Conservation (phyloP, 2,797 vertebrate genomes). For the Sebastes iracundus region DNA sequence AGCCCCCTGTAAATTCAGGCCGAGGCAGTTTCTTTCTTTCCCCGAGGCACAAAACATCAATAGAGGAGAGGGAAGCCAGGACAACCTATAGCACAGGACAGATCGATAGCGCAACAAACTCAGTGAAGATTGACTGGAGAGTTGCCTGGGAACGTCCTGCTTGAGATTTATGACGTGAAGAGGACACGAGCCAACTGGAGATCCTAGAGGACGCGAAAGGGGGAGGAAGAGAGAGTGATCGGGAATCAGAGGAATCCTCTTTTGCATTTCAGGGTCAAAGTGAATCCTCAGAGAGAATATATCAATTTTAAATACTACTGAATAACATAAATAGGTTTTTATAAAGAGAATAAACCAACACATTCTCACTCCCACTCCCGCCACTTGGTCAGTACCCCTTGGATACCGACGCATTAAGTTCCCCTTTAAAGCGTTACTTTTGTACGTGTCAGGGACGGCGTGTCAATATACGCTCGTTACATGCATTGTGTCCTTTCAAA, state of each 20-base stretch:
- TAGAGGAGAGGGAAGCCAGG: slow-evolving; percentile 62
- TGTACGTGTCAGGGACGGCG: no score
- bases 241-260: slow-evolving; percentile 3
- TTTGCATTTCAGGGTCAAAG: slow-evolving; percentile 13
- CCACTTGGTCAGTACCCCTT: no score
- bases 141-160: slow-evolving; percentile 66
- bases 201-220: slow-evolving; percentile 34
- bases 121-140: slow-evolving; percentile 79
- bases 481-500: no score
- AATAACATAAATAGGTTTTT: not conserved
- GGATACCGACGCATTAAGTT: no score
- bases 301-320: not conserved
- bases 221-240: slow-evolving; percentile 9
- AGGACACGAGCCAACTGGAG: slow-evolving; percentile 38
- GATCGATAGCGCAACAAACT: slow-evolving; percentile 78
- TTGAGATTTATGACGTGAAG: slow-evolving; percentile 66
- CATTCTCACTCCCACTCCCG: no score
- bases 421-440: no score
- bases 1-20: slow-evolving; percentile 65
- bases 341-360: no score
- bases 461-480: no score
- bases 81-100: slow-evolving; percentile 73
- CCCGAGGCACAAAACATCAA: slow-evolving; percentile 66
- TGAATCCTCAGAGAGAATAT: not conserved
- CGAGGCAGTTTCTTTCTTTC: slow-evolving; percentile 57